A percentile compares a stretch with the other conserved stretches of the same genome.
Evolutionary conservation across 2,888 invertebrate species (phyloP).

Genomic region (Platynereis dumerilii): DNA sequence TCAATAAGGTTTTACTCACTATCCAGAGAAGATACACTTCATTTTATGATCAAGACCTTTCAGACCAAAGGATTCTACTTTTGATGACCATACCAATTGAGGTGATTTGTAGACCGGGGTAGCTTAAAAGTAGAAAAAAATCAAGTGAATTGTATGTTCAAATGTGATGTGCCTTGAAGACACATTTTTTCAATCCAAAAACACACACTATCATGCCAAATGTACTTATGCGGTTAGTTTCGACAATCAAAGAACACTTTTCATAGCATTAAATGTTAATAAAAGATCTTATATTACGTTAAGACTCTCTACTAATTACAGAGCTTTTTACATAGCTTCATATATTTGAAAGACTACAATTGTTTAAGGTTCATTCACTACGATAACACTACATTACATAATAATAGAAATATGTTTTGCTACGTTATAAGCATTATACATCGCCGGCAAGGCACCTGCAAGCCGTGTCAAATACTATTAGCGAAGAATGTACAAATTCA

Average conservation of each 20-base stretch:
- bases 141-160: neutral
- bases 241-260: neutral
- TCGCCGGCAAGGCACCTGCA: too few species aligned
- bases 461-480: too few species aligned
- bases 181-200: neutral
- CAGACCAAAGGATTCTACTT: conserved; percentile 21
- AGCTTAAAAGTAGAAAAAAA: conserved; percentile 12
- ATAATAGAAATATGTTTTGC: too few species aligned
- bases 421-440: too few species aligned
- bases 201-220: neutral
- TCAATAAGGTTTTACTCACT: conserved; percentile 30
- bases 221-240: neutral
- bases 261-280: conserved; percentile 4
- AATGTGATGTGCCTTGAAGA: neutral
- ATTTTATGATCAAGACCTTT: conserved; percentile 27
- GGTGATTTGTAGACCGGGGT: conserved; percentile 19
- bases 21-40: conserved; percentile 42
- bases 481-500: too few species aligned
- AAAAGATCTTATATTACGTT: neutral
- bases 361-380: too few species aligned
- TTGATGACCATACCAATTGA: conserved; percentile 31
- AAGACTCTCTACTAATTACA: too few species aligned
- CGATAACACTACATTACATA: too few species aligned
- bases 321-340: too few species aligned
- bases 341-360: too few species aligned